A percentile compares a stretch with the other conserved stretches of the same genome.
Conservation (phyloP, 1,140 invertebrate genomes). For the Vanessa tameamea region DNA sequence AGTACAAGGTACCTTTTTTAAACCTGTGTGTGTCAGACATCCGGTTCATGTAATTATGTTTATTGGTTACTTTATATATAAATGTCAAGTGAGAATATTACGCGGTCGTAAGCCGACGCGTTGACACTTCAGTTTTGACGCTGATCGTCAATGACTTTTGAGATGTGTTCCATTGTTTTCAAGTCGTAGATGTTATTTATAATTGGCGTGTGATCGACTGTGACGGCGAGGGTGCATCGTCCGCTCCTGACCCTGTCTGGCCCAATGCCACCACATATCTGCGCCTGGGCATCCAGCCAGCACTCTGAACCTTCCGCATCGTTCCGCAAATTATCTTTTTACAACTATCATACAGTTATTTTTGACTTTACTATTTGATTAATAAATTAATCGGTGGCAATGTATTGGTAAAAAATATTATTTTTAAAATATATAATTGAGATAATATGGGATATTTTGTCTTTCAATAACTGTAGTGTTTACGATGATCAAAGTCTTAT, state of each 20-base stretch:
- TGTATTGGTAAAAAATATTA: not conserved
- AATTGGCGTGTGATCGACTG: constrained; percentile 52
- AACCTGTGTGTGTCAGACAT: not conserved
- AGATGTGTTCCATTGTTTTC: constrained; percentile 35
- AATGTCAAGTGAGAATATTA: constrained; percentile 23
- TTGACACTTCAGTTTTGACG: constrained; percentile 10
- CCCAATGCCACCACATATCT: constrained; percentile 71
- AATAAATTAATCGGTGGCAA: not conserved
- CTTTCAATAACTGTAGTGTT: no score
- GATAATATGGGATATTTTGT: not conserved
- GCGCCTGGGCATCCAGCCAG: constrained; percentile 64
- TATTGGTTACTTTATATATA: constrained; percentile 12
- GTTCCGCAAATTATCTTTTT: constrained; percentile 58
- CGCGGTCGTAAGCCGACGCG: not conserved
- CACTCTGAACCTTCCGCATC: constrained; percentile 67
- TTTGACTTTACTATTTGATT: constrained; percentile 19
- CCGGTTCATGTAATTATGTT: constrained; percentile 11
- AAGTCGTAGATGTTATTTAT: constrained; percentile 41
- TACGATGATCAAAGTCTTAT: no score
- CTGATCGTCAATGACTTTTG: constrained; percentile 26
- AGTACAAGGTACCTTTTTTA: constrained; percentile 1
- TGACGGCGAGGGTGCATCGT: constrained; percentile 62
- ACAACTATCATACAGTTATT: constrained; percentile 27
- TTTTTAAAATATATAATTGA: not conserved
- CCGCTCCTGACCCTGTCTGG: constrained; percentile 77